A percentile compares a stretch with the other conserved stretches of the same genome.
These are phyloP conservation scores for Pseudomyrmex cubaensis DNA, from an alignment of 1,140 invertebrate species.

Conservation along the genomic window DNA sequence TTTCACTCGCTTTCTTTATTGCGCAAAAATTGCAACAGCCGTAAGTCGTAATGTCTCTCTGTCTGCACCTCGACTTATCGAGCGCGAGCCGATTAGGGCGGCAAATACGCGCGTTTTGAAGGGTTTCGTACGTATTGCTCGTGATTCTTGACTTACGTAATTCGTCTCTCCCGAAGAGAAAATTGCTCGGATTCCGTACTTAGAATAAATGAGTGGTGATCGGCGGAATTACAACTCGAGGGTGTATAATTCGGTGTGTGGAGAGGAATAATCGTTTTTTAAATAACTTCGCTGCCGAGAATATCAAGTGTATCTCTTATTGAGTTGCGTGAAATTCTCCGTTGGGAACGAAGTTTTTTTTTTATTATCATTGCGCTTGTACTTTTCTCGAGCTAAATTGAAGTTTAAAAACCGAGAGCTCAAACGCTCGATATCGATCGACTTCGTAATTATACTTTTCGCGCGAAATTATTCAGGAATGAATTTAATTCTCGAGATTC, in stretches of 20 bases:
- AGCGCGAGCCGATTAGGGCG: slow-evolving; percentile 6
- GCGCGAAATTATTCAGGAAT: neutral
- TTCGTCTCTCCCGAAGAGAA: neutral
- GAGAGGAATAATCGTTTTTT: too few relatives aligned
- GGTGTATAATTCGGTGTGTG: too few relatives aligned
- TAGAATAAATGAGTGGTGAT: neutral
- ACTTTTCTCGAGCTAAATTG: slow-evolving; percentile 1
- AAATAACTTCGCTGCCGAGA: too few relatives aligned
- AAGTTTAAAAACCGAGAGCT: neutral
- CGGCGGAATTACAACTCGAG: neutral
- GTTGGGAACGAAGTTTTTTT: too few relatives aligned
- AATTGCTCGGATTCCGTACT: neutral
- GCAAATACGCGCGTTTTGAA: neutral
- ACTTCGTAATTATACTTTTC: slow-evolving; percentile 14
- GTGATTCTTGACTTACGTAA: neutral
- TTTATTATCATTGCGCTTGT: slow-evolving; percentile 1
- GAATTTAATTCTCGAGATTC: neutral
- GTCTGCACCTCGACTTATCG: neutral
- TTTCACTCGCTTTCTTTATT: slow-evolving; percentile 47
- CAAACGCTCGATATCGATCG: slow-evolving; percentile 11
- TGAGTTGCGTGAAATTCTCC: too few relatives aligned
- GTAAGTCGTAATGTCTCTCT: neutral
- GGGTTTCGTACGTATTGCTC: neutral
- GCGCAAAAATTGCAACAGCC: slow-evolving; percentile 19
- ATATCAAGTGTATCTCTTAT: too few relatives aligned